These are phyloP conservation scores for Eretmochelys imbricata DNA, from an alignment of 2,113 vertebrate genomes.

Conservation along the genomic window DNA sequence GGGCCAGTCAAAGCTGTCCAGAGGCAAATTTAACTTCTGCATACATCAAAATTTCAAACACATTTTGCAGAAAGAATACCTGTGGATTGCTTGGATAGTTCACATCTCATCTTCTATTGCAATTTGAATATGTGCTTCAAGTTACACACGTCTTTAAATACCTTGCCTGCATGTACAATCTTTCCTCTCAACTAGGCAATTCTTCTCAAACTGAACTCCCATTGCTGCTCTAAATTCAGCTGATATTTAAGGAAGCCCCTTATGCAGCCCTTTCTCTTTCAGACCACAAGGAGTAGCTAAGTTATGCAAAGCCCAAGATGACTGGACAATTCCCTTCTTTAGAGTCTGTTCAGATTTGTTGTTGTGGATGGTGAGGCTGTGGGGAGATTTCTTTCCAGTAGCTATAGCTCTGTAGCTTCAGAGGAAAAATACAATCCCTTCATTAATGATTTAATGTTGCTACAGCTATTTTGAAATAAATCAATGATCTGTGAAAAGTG, in stretches of 20 bases:
- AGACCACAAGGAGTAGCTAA: neutral
- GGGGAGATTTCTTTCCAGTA: neutral
- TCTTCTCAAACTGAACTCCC: neutral
- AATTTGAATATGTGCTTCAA: neutral
- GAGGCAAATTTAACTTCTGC: neutral
- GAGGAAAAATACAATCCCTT: neutral
- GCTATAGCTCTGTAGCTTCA: neutral
- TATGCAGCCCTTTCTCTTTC: neutral
- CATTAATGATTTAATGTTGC: conserved; percentile 51
- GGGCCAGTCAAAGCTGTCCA: neutral
- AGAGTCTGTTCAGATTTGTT: neutral
- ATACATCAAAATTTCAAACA: neutral
- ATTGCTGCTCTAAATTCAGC: neutral
- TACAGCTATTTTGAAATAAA: conserved; percentile 40
- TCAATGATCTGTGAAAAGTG: conserved; percentile 40
- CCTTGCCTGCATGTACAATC: neutral
- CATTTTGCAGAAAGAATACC: neutral
- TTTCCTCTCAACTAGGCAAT: neutral
- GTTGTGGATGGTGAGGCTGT: too few species aligned
- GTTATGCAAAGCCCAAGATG: neutral
- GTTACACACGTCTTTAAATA: neutral
- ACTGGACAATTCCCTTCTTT: neutral
- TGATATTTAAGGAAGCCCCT: neutral
- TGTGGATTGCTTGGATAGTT: neutral
- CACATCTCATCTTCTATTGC: neutral